Conservation (phyloP, 2,888 invertebrate genomes). For the Mallateleia sp. region DNA sequence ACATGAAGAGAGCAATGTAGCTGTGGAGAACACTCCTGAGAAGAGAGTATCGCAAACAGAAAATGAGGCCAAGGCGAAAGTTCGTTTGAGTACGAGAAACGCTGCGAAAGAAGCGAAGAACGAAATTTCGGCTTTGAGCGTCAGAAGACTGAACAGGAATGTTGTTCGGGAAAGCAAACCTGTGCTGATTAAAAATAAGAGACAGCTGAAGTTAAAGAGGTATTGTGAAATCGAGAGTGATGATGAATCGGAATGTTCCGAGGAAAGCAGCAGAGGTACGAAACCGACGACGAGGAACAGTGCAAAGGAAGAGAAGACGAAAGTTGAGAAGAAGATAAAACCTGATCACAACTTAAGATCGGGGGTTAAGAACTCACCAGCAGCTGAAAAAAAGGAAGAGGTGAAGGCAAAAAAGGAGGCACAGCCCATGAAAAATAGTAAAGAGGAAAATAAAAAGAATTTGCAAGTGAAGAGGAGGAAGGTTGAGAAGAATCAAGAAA, state of each 20-base stretch:
- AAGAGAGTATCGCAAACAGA: constrained; percentile 92
- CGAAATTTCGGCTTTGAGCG: constrained; percentile 80
- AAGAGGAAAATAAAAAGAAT: constrained; percentile 63
- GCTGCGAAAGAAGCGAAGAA: constrained; percentile 50
- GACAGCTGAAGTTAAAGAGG: constrained; percentile 84
- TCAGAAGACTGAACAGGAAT: constrained; percentile 77
- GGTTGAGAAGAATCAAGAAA: constrained; percentile 44
- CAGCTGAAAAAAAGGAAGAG: constrained; percentile 68
- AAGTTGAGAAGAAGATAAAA: constrained; percentile 66
- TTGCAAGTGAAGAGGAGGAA: constrained; percentile 49
- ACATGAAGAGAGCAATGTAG: constrained; percentile 91
- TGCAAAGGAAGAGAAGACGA: constrained; percentile 56
- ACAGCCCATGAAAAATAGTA: constrained; percentile 2
- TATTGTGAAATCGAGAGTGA: constrained; percentile 87
- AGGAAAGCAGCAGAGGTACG: constrained; percentile 83
- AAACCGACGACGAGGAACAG: constrained; percentile 85
- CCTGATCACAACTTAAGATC: constrained; percentile 84
- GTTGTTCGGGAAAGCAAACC: constrained; percentile 74
- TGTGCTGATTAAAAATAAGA: constrained; percentile 80
- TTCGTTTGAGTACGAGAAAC: constrained; percentile 87
- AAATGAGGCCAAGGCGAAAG: constrained; percentile 91
- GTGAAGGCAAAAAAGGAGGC: constrained; percentile 43
- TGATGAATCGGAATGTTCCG: constrained; percentile 85
- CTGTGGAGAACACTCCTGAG: constrained; percentile 92
- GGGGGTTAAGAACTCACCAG: constrained; percentile 81